phyloP scores from a whole-genome alignment of 2,113 vertebrate species.

The Thryonomys swinderianus region DNA sequence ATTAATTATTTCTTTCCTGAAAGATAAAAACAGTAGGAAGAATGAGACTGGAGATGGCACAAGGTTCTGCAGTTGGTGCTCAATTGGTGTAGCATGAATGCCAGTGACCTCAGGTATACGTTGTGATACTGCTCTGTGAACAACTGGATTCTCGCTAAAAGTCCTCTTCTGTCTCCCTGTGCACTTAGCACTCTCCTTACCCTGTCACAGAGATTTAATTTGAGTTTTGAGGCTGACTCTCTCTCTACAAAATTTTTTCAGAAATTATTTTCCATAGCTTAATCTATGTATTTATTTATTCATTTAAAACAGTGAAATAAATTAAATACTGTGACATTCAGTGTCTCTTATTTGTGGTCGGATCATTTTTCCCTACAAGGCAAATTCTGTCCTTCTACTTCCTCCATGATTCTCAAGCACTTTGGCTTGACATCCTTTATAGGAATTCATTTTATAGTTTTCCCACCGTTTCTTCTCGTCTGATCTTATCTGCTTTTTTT shows the following conservation, averaged over 20 bases:
- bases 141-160: neutral
- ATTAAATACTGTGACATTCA: neutral
- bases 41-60: constrained; percentile 1
- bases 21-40: constrained; percentile 54
- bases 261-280: neutral
- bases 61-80: constrained; percentile 33
- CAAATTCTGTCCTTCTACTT: neutral
- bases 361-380: neutral
- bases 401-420: neutral
- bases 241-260: neutral
- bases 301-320: neutral
- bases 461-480: neutral
- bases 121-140: neutral
- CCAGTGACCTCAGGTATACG: neutral
- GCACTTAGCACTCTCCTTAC: neutral
- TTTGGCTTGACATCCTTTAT: neutral
- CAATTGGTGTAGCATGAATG: neutral
- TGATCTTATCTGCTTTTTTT: neutral
- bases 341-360: neutral
- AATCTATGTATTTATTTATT: neutral
- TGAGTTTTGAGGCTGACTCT: neutral
- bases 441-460: neutral
- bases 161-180: neutral
- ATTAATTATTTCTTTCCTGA: constrained; percentile 48
- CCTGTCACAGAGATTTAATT: neutral